Evolutionary conservation across 1,140 invertebrate species (phyloP).

Genomic region (Paraescarpia echinospica): DNA sequence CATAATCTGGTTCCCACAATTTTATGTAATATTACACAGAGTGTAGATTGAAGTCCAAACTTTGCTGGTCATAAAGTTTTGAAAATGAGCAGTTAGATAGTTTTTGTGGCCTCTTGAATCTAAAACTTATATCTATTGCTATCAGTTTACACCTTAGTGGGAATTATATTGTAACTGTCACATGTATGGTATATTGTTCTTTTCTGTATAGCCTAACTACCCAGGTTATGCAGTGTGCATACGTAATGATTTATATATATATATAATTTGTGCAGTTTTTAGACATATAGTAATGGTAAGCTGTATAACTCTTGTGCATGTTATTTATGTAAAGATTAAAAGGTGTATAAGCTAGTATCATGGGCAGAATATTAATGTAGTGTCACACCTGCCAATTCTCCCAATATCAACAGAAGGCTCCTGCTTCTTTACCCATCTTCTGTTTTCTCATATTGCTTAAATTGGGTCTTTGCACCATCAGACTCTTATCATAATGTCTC

Average conservation of each 20-base stretch:
- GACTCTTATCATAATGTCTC: neutral
- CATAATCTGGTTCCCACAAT: neutral
- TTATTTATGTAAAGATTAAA: neutral
- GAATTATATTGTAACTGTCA: neutral
- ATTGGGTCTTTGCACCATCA: neutral
- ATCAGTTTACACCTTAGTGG: neutral
- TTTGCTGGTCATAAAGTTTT: neutral
- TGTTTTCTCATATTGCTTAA: neutral
- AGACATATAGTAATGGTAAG: too few species aligned
- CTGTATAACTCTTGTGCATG: too few species aligned
- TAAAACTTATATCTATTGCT: neutral
- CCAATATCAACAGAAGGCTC: neutral
- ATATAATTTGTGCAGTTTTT: neutral
- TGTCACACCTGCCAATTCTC: neutral
- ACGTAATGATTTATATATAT: neutral
- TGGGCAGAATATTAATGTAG: neutral
- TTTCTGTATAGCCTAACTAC: neutral
- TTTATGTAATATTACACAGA: neutral
- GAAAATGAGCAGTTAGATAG: neutral
- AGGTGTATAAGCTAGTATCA: neutral
- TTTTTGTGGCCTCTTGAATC: too few species aligned
- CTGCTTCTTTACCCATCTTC: neutral
- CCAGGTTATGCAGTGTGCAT: neutral
- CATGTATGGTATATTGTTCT: neutral
- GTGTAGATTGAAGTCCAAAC: neutral